Conservation (phyloP, 2,888 invertebrate species). For the Isoperla grammatica region DNA sequence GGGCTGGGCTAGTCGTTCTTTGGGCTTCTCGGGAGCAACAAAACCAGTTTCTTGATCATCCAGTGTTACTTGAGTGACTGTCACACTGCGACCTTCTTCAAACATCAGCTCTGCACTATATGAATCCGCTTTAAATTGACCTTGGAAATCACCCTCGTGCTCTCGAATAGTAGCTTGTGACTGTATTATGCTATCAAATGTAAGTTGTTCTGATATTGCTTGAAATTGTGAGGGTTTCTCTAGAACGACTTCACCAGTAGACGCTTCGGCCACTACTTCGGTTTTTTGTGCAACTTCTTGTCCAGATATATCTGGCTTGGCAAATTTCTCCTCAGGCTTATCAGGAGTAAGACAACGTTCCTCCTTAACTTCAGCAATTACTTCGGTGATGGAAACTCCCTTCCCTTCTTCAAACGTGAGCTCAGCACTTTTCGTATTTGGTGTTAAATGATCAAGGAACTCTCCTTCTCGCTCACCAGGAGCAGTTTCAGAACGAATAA, state of each 20-base stretch:
- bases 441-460: slow-evolving; percentile 41
- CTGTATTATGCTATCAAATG: slow-evolving; percentile 51
- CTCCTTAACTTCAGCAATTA: slow-evolving; percentile 46
- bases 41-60: slow-evolving; percentile 45
- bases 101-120: slow-evolving; percentile 45
- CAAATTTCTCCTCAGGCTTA: slow-evolving; percentile 40
- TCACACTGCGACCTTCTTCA: slow-evolving; percentile 47
- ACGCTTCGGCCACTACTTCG: slow-evolving; percentile 38
- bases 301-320: slow-evolving; percentile 44
- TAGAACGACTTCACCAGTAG: slow-evolving; percentile 42
- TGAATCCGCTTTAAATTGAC: slow-evolving; percentile 40
- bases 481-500: slow-evolving; percentile 46
- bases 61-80: slow-evolving; percentile 49
- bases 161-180: slow-evolving; percentile 45
- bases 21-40: slow-evolving; percentile 28
- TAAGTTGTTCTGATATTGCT: slow-evolving; percentile 44
- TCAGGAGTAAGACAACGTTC: slow-evolving; percentile 38
- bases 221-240: slow-evolving; percentile 37
- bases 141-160: slow-evolving; percentile 41
- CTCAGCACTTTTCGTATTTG: slow-evolving; percentile 43
- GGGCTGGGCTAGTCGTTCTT: slow-evolving; percentile 30
- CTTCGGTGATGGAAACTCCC: slow-evolving; percentile 45
- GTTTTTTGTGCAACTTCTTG: slow-evolving; percentile 45
- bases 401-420: slow-evolving; percentile 42
- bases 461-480: slow-evolving; percentile 42